Evolutionary conservation across 1,140 invertebrate genomes (phyloP).

Genomic region (Harpegnathos saltator): DNA sequence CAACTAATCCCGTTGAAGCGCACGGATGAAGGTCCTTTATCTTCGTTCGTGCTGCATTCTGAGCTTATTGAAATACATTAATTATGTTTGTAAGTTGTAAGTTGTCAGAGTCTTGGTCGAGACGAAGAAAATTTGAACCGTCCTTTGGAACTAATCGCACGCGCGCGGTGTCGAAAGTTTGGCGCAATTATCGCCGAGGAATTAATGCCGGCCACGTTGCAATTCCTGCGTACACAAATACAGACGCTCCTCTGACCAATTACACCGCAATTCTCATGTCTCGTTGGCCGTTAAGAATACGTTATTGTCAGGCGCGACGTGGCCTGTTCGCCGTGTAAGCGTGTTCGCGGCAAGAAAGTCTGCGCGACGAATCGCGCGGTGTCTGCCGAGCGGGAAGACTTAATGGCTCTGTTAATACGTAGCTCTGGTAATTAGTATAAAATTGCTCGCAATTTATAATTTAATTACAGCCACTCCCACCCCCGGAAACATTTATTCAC

Average conservation of each 20-base stretch:
- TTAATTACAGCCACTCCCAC: slow-evolving; percentile 59
- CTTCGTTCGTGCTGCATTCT: slow-evolving; percentile 35
- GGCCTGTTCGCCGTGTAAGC: slow-evolving; percentile 8
- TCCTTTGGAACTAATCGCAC: slow-evolving; percentile 18
- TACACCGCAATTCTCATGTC: not conserved
- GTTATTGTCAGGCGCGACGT: slow-evolving; percentile 44
- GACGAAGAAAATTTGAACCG: not conserved
- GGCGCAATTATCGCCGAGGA: not conserved
- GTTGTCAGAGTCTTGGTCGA: no score
- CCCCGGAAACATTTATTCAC: slow-evolving; percentile 58
- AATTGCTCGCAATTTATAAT: slow-evolving; percentile 61
- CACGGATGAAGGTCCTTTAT: slow-evolving; percentile 33
- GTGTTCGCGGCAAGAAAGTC: slow-evolving; percentile 32
- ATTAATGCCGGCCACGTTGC: not conserved
- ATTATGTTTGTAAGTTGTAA: slow-evolving; percentile 38
- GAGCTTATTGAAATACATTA: slow-evolving; percentile 39
- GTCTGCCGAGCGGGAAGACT: slow-evolving; percentile 30
- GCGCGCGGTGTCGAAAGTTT: not conserved
- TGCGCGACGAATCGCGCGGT: slow-evolving; percentile 25
- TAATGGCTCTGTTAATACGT: slow-evolving; percentile 56
- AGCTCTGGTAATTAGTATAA: slow-evolving; percentile 57
- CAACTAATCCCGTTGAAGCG: slow-evolving; percentile 21
- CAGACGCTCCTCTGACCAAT: slow-evolving; percentile 26
- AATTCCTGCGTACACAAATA: slow-evolving; percentile 26
- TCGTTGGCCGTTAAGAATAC: slow-evolving; percentile 48